These are phyloP conservation scores for Dromius quadrimaculatus DNA, from an alignment of 2,888 invertebrate species.

Conservation along the genomic window DNA sequence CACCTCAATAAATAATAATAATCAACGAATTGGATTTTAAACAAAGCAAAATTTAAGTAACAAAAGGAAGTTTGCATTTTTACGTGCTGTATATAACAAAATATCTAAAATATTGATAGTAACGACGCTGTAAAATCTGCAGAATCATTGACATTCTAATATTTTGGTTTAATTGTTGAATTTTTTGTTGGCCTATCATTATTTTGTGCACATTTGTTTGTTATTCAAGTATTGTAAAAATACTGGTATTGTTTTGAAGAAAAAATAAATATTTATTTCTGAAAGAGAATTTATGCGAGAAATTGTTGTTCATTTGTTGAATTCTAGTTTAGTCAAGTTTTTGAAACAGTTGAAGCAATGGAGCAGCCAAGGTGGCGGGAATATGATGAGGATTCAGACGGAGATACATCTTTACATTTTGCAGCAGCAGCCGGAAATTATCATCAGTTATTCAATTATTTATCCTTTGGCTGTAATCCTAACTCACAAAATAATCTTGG, in stretches of 20 bases:
- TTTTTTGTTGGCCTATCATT: slow-evolving; percentile 30
- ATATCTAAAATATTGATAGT: slow-evolving; percentile 33
- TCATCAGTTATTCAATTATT: slow-evolving; percentile 10
- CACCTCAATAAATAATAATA: slow-evolving; percentile 34
- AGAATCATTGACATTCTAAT: slow-evolving; percentile 2
- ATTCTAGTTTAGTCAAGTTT: too few species aligned
- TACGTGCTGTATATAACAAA: slow-evolving; percentile 33
- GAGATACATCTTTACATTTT: slow-evolving; percentile 61
- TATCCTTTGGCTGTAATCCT: slow-evolving; percentile 55
- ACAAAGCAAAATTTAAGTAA: slow-evolving; percentile 23
- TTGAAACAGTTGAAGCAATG: background rate
- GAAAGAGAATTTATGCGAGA: too few species aligned
- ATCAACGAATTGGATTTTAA: slow-evolving; percentile 47
- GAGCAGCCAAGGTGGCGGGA: slow-evolving; percentile 10
- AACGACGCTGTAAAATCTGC: slow-evolving; percentile 12
- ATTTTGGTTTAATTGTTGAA: slow-evolving; percentile 14
- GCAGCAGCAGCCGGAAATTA: slow-evolving; percentile 58
- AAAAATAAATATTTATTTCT: slow-evolving; percentile 40
- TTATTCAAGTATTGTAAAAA: slow-evolving; percentile 29
- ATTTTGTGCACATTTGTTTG: slow-evolving; percentile 26
- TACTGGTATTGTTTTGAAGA: slow-evolving; percentile 24
- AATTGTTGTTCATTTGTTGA: too few species aligned
- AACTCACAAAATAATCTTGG: slow-evolving; percentile 63
- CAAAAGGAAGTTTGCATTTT: slow-evolving; percentile 47
- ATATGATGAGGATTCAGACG: slow-evolving; percentile 7